These are phyloP conservation scores for Puntigrus tetrazona DNA, from an alignment of 2,113 vertebrate genomes.

Conservation along the genomic window DNA sequence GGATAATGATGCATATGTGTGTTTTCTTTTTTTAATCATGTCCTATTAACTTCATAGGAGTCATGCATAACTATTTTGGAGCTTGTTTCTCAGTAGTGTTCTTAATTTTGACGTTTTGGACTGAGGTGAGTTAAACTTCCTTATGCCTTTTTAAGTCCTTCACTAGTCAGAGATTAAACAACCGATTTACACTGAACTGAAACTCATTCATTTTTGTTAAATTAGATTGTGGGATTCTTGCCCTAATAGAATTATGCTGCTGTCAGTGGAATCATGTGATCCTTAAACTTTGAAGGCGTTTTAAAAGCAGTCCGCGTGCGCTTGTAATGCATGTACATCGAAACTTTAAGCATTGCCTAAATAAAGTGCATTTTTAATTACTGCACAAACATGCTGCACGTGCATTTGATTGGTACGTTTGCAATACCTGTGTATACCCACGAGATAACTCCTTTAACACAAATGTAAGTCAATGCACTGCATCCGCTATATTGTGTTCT, in stretches of 20 bases:
- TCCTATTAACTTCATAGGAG: slow-evolving; percentile 64
- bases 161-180: background rate
- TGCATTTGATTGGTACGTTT: background rate
- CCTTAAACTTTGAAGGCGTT: slow-evolving; percentile 33
- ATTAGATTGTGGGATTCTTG: slow-evolving; percentile 50
- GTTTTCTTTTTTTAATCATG: slow-evolving; percentile 62
- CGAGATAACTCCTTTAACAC: background rate
- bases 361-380: background rate
- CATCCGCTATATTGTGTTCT: background rate
- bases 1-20: slow-evolving; percentile 31
- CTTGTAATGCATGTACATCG: background rate
- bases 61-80: slow-evolving; percentile 74
- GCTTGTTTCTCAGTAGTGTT: slow-evolving; percentile 65
- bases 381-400: background rate
- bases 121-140: slow-evolving; percentile 69
- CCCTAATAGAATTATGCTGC: slow-evolving; percentile 57
- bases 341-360: background rate
- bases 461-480: background rate
- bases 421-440: background rate
- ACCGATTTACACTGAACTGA: background rate
- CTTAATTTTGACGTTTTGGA: slow-evolving; percentile 66
- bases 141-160: background rate
- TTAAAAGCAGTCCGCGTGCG: background rate
- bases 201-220: slow-evolving; percentile 1
- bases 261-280: slow-evolving; percentile 62